phyloP scores from a whole-genome alignment of 2,888 invertebrate species.

The Drosophila setosimentum region DNA sequence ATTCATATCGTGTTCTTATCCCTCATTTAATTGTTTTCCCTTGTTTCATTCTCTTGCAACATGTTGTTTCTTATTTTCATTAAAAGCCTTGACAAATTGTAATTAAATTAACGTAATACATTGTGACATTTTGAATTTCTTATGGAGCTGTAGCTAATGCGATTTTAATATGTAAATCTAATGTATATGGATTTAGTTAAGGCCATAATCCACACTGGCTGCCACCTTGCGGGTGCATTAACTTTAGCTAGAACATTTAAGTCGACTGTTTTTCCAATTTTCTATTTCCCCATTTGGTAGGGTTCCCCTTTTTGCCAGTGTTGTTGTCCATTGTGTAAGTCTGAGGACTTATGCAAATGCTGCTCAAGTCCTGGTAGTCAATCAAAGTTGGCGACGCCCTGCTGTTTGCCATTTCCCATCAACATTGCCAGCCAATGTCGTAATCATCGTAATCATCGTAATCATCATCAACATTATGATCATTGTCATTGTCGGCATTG shows the following conservation, averaged over 20 bases:
- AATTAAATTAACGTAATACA: slow-evolving; percentile 26
- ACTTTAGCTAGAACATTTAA: slow-evolving; percentile 11
- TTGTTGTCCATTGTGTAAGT: slow-evolving; percentile 45
- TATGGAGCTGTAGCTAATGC: neutral
- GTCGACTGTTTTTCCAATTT: slow-evolving; percentile 25
- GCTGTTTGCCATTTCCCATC: slow-evolving; percentile 7
- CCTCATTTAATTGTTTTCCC: neutral
- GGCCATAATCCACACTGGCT: slow-evolving; percentile 13
- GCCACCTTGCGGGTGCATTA: slow-evolving; percentile 14
- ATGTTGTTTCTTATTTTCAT: neutral
- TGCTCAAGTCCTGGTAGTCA: slow-evolving; percentile 50
- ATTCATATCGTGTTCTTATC: neutral
- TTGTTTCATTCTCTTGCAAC: neutral
- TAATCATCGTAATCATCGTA: slow-evolving; percentile 13
- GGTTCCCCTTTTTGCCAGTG: slow-evolving; percentile 1
- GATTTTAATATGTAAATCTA: slow-evolving; percentile 26
- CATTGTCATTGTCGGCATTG: slow-evolving; percentile 44
- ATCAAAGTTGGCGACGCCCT: slow-evolving; percentile 57
- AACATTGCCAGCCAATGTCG: slow-evolving; percentile 1
- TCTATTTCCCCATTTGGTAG: slow-evolving; percentile 2
- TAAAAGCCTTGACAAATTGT: neutral
- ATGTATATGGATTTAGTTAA: slow-evolving; percentile 8
- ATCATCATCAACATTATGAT: slow-evolving; percentile 30
- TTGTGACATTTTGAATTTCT: neutral
- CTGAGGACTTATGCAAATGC: slow-evolving; percentile 69